A percentile compares a stretch with the other conserved stretches of the same genome.
phyloP scores from a whole-genome alignment of 2,797 vertebrate genomes.

The Hippocampus kuda region DNA sequence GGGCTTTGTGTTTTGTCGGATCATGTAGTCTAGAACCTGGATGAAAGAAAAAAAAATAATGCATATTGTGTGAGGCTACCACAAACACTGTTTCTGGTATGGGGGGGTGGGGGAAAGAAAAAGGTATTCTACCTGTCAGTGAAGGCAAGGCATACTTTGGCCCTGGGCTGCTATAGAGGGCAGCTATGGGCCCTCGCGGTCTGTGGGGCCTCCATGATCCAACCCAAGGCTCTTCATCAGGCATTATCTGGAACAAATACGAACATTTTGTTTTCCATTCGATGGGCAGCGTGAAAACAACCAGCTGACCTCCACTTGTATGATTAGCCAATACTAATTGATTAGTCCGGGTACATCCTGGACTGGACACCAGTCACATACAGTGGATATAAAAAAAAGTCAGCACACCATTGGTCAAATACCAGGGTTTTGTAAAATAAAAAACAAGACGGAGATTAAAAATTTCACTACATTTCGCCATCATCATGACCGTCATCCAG shows the following conservation, averaged over 20 bases:
- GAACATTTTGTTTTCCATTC: not conserved
- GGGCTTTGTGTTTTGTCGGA: conserved; percentile 70
- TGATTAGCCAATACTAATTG: not conserved
- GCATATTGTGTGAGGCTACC: not conserved
- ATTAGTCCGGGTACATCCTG: not conserved
- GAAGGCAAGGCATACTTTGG: conserved; percentile 81
- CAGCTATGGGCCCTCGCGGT: conserved; percentile 80
- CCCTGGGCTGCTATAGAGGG: conserved; percentile 74
- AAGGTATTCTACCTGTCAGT: conserved; percentile 63
- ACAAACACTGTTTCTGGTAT: not conserved
- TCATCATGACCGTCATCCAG: too few relatives aligned
- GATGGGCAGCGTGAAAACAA: not conserved
- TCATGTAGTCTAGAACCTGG: conserved; percentile 68
- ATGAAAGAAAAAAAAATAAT: not conserved
- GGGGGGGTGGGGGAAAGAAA: not conserved
- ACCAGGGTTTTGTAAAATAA: too few relatives aligned
- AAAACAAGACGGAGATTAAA: too few relatives aligned
- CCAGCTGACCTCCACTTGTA: too few relatives aligned
- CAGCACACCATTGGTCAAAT: too few relatives aligned
- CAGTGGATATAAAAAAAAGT: not conserved
- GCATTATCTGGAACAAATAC: conserved; percentile 45
- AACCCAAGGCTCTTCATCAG: conserved; percentile 64
- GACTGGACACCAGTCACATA: not conserved
- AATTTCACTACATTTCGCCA: too few relatives aligned
- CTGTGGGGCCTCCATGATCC: conserved; percentile 81